Evolutionary conservation across 1,140 invertebrate species (phyloP).

Genomic region (Grapholita molesta): DNA sequence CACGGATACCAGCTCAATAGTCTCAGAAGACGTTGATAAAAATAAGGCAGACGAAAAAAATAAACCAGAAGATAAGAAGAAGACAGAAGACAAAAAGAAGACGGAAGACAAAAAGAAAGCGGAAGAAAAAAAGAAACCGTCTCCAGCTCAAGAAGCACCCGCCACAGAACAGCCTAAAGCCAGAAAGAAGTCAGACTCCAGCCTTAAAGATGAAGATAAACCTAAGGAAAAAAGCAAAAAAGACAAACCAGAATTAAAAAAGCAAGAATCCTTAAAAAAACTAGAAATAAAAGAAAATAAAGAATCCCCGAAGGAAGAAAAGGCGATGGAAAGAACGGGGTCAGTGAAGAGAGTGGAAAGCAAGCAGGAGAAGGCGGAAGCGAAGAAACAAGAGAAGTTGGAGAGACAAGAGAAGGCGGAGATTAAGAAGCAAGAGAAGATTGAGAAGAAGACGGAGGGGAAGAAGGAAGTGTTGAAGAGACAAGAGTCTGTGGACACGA

Average conservation of each 20-base stretch:
- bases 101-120: neutral
- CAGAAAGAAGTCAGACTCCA: slow-evolving; percentile 63
- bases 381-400: slow-evolving; percentile 52
- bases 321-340: slow-evolving; percentile 53
- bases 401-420: slow-evolving; percentile 40
- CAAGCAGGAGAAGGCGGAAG: slow-evolving; percentile 42
- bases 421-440: slow-evolving; percentile 56
- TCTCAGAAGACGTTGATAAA: neutral
- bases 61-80: neutral
- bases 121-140: neutral
- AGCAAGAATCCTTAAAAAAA: slow-evolving; percentile 60
- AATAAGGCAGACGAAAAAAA: slow-evolving; percentile 24
- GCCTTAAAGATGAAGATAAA: slow-evolving; percentile 59
- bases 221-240: slow-evolving; percentile 44
- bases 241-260: slow-evolving; percentile 61
- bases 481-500: slow-evolving; percentile 60
- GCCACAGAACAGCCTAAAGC: slow-evolving; percentile 40
- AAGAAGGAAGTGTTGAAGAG: slow-evolving; percentile 56
- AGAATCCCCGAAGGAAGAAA: slow-evolving; percentile 31
- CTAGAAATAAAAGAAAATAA: slow-evolving; percentile 36
- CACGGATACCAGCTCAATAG: slow-evolving; percentile 35
- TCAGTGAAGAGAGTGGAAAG: slow-evolving; percentile 54
- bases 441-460: slow-evolving; percentile 55
- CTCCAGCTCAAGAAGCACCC: slow-evolving; percentile 35
- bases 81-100: neutral